Conservation (phyloP, 1,140 invertebrate genomes). For the Scaptomyza hsui region DNA sequence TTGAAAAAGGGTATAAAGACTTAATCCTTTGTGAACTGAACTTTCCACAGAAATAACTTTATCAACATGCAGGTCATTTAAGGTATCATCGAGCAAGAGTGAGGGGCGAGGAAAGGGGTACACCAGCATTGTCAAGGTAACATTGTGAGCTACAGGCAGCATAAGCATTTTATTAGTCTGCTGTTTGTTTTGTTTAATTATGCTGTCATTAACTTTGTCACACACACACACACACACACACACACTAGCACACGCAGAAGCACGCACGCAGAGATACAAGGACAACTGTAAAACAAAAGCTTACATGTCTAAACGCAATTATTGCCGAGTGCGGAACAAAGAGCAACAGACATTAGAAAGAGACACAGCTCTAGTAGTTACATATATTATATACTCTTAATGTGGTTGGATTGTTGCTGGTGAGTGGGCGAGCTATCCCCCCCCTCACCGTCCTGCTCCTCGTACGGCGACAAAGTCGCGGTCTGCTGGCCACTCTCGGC, state of each 20-base stretch:
- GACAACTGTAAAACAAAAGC: conserved; percentile 54
- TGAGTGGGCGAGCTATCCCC: background rate
- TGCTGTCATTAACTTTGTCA: conserved; percentile 79
- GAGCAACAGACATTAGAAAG: conserved; percentile 31
- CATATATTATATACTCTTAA: conserved; percentile 19
- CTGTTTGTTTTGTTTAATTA: conserved; percentile 82
- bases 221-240: conserved; percentile 45
- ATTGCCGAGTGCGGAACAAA: conserved; percentile 56
- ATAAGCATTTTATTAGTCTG: conserved; percentile 78
- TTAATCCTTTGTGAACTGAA: conserved; percentile 3
- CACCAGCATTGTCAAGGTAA: conserved; percentile 39
- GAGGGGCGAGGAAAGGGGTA: background rate
- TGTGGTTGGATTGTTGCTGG: conserved; percentile 13
- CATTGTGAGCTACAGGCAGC: conserved; percentile 53
- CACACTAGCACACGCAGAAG: conserved; percentile 13
- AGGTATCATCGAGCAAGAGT: conserved; percentile 20
- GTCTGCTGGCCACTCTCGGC: conserved; percentile 38
- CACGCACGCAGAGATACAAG: conserved; percentile 6
- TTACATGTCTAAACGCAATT: conserved; percentile 80
- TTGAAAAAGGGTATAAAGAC: conserved; percentile 5
- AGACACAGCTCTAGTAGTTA: background rate
- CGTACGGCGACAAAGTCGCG: background rate
- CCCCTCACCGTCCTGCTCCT: background rate
- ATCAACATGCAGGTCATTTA: conserved; percentile 29
- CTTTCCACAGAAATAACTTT: conserved; percentile 63